Evolutionary conservation across 2,888 invertebrate species (phyloP).

Genomic region (Cryptophagus acutangulus): DNA sequence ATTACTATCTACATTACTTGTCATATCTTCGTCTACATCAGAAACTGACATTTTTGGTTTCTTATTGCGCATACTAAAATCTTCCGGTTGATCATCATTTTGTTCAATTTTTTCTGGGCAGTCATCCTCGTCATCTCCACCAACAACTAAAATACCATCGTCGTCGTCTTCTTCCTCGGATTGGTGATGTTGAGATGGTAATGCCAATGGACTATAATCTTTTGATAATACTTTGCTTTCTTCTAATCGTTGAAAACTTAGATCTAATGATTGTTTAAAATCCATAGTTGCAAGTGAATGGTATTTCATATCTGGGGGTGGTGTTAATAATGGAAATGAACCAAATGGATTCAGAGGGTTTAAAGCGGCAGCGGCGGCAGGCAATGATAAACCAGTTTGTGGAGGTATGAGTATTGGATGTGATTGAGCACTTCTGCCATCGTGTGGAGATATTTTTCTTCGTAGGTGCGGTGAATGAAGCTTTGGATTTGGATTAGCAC

Average conservation of each 20-base stretch:
- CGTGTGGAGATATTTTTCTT: constrained; percentile 90
- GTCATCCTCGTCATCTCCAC: constrained; percentile 56
- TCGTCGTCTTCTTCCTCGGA: constrained; percentile 59
- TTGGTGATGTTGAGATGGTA: constrained; percentile 35
- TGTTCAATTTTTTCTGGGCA: constrained; percentile 27
- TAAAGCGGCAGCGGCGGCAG: constrained; percentile 58
- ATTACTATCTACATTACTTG: constrained; percentile 61
- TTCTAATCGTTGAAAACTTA: constrained; percentile 52
- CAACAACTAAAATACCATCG: constrained; percentile 74
- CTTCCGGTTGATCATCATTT: constrained; percentile 59
- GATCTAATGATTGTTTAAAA: constrained; percentile 61
- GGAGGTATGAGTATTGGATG: constrained; percentile 77
- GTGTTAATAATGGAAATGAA: constrained; percentile 71
- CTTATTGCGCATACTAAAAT: constrained; percentile 64
- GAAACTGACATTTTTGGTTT: constrained; percentile 55
- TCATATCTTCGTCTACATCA: constrained; percentile 53
- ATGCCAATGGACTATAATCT: constrained; percentile 33
- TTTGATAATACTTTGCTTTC: constrained; percentile 37
- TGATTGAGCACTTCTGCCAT: constrained; percentile 83
- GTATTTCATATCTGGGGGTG: constrained; percentile 62
- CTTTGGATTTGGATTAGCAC: constrained; percentile 97
- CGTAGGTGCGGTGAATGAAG: constrained; percentile 92
- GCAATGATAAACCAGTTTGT: constrained; percentile 60
- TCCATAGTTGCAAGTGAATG: constrained; percentile 58
- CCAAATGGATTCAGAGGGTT: constrained; percentile 72